Evolutionary conservation across 2,797 vertebrate genomes (phyloP).

Genomic region (Thalassophryne amazonica): DNA sequence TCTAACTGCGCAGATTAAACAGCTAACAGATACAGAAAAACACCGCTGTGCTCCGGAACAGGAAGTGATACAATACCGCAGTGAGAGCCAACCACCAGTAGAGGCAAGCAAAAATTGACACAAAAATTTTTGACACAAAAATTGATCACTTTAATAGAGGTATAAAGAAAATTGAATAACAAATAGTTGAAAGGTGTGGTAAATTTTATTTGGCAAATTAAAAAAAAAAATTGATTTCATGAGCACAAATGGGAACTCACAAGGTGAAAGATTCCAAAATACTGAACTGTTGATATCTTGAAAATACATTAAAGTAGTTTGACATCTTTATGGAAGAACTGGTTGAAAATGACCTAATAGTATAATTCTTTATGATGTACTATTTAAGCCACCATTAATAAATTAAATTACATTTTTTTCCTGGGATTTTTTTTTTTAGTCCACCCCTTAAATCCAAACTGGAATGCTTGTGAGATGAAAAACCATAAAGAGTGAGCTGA

Average conservation of each 20-base stretch:
- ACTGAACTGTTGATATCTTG: not conserved
- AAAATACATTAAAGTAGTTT: not conserved
- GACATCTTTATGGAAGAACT: not conserved
- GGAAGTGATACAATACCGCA: no score
- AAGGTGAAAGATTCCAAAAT: not conserved
- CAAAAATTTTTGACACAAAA: no score
- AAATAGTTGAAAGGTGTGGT: not conserved
- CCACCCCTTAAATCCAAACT: not conserved
- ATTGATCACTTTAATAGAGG: no score
- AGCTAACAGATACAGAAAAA: no score
- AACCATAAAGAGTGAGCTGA: slow-evolving; percentile 10
- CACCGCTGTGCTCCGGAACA: no score
- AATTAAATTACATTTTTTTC: no score
- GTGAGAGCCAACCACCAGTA: no score
- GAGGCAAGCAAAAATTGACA: no score
- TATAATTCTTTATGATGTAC: not conserved
- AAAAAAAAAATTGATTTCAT: not conserved
- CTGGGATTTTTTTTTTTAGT: not conserved
- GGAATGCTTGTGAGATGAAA: not conserved
- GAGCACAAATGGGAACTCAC: not conserved
- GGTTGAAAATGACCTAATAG: not conserved
- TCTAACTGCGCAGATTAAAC: no score
- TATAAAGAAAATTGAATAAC: not conserved
- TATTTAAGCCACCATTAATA: not conserved
- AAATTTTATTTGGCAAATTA: not conserved